Evolutionary conservation across 30 jellyfish, hydroid and myxozoan genomes (phyloP), one percentile per base, ranked within the genome.

Genomic region (Hydra vulgaris): DNA sequence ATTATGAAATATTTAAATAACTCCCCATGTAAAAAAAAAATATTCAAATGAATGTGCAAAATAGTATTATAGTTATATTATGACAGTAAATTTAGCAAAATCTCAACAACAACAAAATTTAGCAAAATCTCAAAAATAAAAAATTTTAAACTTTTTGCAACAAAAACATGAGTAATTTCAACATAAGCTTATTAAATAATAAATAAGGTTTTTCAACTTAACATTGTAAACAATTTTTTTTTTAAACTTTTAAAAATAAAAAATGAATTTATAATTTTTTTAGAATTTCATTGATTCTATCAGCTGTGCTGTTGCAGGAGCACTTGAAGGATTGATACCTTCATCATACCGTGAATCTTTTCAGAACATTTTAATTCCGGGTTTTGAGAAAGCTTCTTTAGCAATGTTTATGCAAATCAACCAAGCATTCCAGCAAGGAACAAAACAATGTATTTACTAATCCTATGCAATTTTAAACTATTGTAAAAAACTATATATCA

Each of bases 361-460:
- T 53, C 79, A 76, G 76, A 84, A 73, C 40, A 81, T 89, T 18
- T 53, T 89, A 72, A 80, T 89, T 21, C 97, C 97, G 0, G 94
- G 95, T 20, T 89, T 79, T 27, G 97, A 89, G 82, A 72, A 78
- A 69, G 87, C 95, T 22, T 89, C 95, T 73, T 76, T 73, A 67
- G 87, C 87, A 26, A 89, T 89, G 97, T 89, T 84, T 70, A 55
- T 26, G 27, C 95, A 85, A 72, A 89, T 89, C 77, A 89, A 86
- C 72, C 75, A 77, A 21, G 79, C 94, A 19, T 89, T 89, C 27
- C 95, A 89, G 20, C 82, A 85, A 67, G 97, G 97, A 21, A 89
- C 97, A 55, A 85, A 72, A 77, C 83, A 68, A 16, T 85, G 97
- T 89, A 89, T 81, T 90, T 79, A 0, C 18, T 18, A 24, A 15